These are phyloP conservation scores for Notodonta dromedarius DNA, from an alignment of 2,888 invertebrate genomes.

Conservation along the genomic window DNA sequence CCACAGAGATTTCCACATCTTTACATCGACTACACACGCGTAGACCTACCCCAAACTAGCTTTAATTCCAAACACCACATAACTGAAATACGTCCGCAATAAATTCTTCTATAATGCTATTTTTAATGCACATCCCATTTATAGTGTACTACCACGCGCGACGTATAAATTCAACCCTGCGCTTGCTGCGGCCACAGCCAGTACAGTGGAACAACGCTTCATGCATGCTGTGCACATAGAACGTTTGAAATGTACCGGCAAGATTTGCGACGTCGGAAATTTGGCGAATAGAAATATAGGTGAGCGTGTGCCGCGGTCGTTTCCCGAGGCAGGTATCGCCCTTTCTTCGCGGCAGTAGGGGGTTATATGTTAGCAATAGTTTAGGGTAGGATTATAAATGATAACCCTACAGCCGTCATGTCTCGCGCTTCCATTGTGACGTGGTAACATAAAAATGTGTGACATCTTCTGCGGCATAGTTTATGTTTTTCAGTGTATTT, in stretches of 20 bases:
- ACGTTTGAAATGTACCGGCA: slow-evolving; percentile 8
- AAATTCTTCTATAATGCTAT: slow-evolving; percentile 36
- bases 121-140: slow-evolving; percentile 51
- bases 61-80: background rate
- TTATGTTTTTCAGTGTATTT: no score
- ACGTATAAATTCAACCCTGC: slow-evolving; percentile 47
- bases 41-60: no score
- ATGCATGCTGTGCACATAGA: background rate
- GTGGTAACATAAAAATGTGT: no score
- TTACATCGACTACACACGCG: no score
- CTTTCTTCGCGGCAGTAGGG: slow-evolving; percentile 11
- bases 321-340: slow-evolving; percentile 19
- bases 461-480: no score
- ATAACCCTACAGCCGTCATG: background rate
- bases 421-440: no score
- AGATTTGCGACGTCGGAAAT: slow-evolving; percentile 38
- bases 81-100: slow-evolving; percentile 22
- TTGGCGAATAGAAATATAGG: slow-evolving; percentile 30
- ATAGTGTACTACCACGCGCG: slow-evolving; percentile 37
- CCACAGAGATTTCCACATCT: no score
- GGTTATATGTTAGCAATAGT: slow-evolving; percentile 10
- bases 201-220: no score
- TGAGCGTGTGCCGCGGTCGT: slow-evolving; percentile 18
- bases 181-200: background rate
- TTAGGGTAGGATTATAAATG: background rate